Evolutionary conservation across 2,888 invertebrate species (phyloP), one percentile per base, ranked within the genome.

Genomic region (Dicyrtoma fusca): DNA sequence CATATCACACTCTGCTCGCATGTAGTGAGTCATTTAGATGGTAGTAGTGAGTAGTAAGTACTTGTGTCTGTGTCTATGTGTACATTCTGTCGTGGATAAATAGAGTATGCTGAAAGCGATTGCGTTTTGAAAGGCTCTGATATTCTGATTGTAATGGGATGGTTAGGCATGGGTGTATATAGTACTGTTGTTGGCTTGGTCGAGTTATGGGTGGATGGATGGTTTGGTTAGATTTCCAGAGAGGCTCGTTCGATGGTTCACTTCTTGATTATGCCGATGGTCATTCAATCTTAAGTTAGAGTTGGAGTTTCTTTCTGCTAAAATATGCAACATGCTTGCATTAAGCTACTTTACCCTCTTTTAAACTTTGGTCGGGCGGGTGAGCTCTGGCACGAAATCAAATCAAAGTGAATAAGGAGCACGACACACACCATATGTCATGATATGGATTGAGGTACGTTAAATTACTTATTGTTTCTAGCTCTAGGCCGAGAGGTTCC

Each of bases 251-350:
- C 34, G 53, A 49, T 49, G 17, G 34, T 23, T 68, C 51, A 68
- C 55, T 68, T 25, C 65, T 51, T 51, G 21, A 55, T 68, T 68
- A 68, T 68, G 68, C 68, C 68, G 57, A 68, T 68, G 68, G 68
- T 34, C 68, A 68, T 42, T 68, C 44, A 55, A 66, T 66, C 55
- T 66, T 65, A 47, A 34, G 34, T 34, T 34, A 34, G 34, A 34
- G 8, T 5, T 17, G 11, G 61, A 61, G 65, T 25, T 65, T 53
- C 66, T 68, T 68, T 55, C 66, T 68, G 44, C 51, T 68, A 55
- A 68, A 68, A 68, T 55, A 68, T 68, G 66, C 66, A 68, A 42
- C 55, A 68, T 55, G 66, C 57, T 55, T 68, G 34, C 25, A 68
- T 25, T 26, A 66, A 34, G 25, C 59, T 42, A 68, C 57, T 68